Evolutionary conservation across 2,888 invertebrate species (phyloP), one percentile per base, ranked within the genome.

Genomic region (Yponomeuta malinellus): DNA sequence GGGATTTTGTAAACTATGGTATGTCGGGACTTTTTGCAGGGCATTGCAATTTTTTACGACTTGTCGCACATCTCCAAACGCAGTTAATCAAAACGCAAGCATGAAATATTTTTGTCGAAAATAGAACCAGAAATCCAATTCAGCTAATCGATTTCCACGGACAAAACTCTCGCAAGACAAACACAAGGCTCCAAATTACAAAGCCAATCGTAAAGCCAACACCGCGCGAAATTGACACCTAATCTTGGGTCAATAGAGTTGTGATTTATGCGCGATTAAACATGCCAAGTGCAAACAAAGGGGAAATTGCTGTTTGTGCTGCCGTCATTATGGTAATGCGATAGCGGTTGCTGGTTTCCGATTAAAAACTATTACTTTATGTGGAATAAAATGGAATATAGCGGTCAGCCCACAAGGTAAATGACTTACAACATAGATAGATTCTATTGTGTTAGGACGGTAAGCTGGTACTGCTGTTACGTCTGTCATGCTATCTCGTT

Each of bases 201-300:
- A 59, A 59, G 52, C 52, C 52, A 59, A 59, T 59, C 52, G 15
- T 59, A 59, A 59, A 59, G 1, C 52, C 52, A 4, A 2, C 15
- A 15, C 12, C 52, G 15, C 12, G 52, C 52, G 52, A 59, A 59
- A 59, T 12, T 59, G 52, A 59, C 52, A 59, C 52, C 52, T 59
- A 59, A 59, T 59, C 52, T 59, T 59, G 52, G 6, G 52, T 59
- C 52, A 59, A 59, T 59, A 59, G 52, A 15, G 52, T 43, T 8
- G 52, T 59, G 52, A 59, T 59, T 59, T 59, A 59, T 59, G 52
- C 15, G 52, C 52, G 52, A 59, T 59, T 59, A 59, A 59, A 59
- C 52, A 59, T 59, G 52, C 12, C 15, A 59, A 59, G 52, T 59
- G 52, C 52, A 59, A 59, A 59, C 52, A 59, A 59, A 59, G 52